Base-by-base conservation (phyloP, 2,888 invertebrate species). In the Masnerella sp. region DNA sequence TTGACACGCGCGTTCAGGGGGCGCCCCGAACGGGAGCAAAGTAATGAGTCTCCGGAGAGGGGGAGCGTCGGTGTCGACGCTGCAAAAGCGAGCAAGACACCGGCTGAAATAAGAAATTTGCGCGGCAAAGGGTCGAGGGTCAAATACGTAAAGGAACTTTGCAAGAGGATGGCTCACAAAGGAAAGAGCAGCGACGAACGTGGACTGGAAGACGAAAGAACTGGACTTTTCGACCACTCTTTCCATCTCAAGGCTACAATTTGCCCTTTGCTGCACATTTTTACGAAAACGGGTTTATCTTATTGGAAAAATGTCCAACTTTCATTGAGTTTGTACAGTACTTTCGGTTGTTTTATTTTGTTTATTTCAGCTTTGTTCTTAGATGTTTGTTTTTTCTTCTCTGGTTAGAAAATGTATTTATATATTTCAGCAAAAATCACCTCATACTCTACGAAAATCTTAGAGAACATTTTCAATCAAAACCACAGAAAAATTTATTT, bases 111-210 rank as follows among this genome's bases (percentile, higher is more conserved):
- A 58, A 56, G 49, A 67, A 58, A 67, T 58, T 47, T 34, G 56
- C 49, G 56, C 32, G 56, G 30, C 20, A 38, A 40, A 56, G 20
- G 54, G 38, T 25, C 18, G 30, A 56, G 22, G 47, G 58, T 45
- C 54, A 43, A 64, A 49, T 58, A 58, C 58, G 56, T 34, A 58
- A 67, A 67, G 42, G 65, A 67, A 49, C 64, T 43, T 43, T 18
- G 38, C 52, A 18, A 64, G 42, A 17, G 43, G 17, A 49, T 40
- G 36, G 17, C 30, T 47, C 25, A 56, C 49, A 67, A 56, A 67
- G 49, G 56, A 56, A 67, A 49, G 25, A 56, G 47, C 54, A 67
- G 49, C 38, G 47, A 49, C 47, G 40, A 56, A 67, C 56, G 65
- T 56, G 65, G 30, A 40, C 49, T 67, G 64, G 25, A 49, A 43